Conservation (phyloP, 2,797 vertebrate species). For the Brachymystax lenok region DNA sequence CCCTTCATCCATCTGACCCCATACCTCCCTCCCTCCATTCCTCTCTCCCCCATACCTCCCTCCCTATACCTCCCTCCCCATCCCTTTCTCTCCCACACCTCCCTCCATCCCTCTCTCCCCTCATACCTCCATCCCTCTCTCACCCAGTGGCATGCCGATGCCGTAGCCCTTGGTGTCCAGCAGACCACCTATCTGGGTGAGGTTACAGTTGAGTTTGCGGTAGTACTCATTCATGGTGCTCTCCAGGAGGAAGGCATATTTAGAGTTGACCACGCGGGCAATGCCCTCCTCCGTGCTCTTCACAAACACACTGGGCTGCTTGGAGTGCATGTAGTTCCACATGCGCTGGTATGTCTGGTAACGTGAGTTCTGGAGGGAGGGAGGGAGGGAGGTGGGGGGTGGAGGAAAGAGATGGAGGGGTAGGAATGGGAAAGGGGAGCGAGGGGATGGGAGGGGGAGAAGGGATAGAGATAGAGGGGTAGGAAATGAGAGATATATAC, state of each 20-base stretch:
- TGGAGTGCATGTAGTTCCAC: conserved; percentile 99
- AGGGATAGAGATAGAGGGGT: conserved; percentile 14
- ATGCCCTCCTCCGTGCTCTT: conserved; percentile 98
- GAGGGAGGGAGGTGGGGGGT: background rate
- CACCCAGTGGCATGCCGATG: conserved; percentile 98
- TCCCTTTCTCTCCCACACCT: too few species aligned
- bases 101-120: background rate
- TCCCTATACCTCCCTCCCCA: background rate
- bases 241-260: conserved; percentile 97
- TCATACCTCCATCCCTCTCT: conserved; percentile 47
- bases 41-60: background rate
- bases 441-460: conserved; percentile 5
- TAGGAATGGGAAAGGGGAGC: conserved; percentile 4
- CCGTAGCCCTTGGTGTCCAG: conserved; percentile 99
- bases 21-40: background rate
- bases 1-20: too few species aligned
- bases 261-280: conserved; percentile 93
- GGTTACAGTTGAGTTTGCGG: conserved; percentile 95
- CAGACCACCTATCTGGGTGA: conserved; percentile 96
- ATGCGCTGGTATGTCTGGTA: conserved; percentile 98
- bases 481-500: conserved; percentile 5
- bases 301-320: conserved; percentile 96
- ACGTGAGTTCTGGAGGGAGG: conserved; percentile 85
- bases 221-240: conserved; percentile 99
- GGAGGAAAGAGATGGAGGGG: background rate